These are phyloP conservation scores for Exaiptasia diaphana DNA, from an alignment of 64 coral and sea anemone species.

Conservation along the genomic window DNA sequence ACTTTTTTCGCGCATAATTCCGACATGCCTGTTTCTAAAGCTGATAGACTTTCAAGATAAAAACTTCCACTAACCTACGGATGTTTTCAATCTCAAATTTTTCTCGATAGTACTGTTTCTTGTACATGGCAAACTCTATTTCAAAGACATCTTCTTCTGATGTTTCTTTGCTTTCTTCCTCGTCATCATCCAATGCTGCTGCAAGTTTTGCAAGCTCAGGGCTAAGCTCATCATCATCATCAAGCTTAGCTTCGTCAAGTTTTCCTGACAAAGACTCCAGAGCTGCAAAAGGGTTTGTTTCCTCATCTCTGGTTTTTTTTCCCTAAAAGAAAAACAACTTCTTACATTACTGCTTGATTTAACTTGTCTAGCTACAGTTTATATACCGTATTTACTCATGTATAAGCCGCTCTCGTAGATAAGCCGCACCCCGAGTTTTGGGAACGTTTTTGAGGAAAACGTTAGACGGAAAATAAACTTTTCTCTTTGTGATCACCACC, in stretches of 20 bases:
- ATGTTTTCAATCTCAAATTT: constrained; percentile 81
- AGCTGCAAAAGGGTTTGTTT: constrained; percentile 41
- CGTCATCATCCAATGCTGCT: constrained; percentile 36
- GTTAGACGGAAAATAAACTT: no score
- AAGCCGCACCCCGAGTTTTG: no score
- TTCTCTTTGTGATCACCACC: no score
- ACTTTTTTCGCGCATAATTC: no score
- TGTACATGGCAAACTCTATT: constrained; percentile 86
- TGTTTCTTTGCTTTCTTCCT: constrained; percentile 25
- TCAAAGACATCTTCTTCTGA: constrained; percentile 70
- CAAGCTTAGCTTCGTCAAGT: constrained; percentile 4
- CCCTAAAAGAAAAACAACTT: not conserved
- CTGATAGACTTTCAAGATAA: no score
- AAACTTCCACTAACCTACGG: no score
- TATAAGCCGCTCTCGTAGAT: no score
- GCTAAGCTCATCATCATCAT: not conserved
- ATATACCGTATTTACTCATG: no score
- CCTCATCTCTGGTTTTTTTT: not conserved
- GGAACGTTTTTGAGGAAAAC: no score
- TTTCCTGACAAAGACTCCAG: constrained; percentile 38
- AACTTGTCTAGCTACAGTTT: no score
- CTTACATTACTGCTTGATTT: no score
- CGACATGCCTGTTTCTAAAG: no score
- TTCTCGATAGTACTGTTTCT: constrained; percentile 84
- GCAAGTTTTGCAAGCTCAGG: constrained; percentile 63